Conservation (phyloP, 2,113 vertebrate genomes). For the Aptenodytes forsteri region DNA sequence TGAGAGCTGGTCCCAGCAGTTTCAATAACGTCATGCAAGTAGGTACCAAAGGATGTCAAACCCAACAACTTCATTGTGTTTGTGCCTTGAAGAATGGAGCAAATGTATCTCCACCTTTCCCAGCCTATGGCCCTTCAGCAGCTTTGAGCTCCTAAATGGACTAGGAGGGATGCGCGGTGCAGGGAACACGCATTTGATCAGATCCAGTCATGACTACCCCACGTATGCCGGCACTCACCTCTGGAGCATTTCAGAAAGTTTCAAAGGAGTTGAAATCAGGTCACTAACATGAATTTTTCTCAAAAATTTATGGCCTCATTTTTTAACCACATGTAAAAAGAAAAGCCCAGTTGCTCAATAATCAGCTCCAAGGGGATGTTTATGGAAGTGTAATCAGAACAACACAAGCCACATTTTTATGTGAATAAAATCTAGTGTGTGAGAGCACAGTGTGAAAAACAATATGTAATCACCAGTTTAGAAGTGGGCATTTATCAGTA, state of each 20-base stretch:
- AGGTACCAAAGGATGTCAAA: neutral
- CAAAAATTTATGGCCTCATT: neutral
- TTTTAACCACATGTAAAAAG: neutral
- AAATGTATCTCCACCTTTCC: rapidly evolving
- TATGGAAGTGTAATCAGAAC: constrained; percentile 9
- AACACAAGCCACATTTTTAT: neutral
- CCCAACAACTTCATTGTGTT: rapidly evolving
- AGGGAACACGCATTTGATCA: rapidly evolving
- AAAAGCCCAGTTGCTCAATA: neutral
- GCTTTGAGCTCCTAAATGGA: rapidly evolving
- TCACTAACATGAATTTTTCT: neutral
- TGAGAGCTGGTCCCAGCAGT: neutral
- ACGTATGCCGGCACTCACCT: neutral
- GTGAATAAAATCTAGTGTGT: neutral
- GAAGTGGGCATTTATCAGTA: neutral
- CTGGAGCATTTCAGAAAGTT: neutral
- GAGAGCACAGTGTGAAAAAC: constrained; percentile 7
- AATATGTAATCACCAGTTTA: constrained; percentile 38
- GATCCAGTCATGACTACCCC: neutral
- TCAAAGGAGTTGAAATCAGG: neutral
- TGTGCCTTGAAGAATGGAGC: rapidly evolving
- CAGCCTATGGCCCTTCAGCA: neutral
- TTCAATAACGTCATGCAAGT: rapidly evolving
- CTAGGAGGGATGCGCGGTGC: rapidly evolving
- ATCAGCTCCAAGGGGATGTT: neutral